phyloP scores from a whole-genome alignment of 1,140 invertebrate species.

The Trichonephila clavata region DNA sequence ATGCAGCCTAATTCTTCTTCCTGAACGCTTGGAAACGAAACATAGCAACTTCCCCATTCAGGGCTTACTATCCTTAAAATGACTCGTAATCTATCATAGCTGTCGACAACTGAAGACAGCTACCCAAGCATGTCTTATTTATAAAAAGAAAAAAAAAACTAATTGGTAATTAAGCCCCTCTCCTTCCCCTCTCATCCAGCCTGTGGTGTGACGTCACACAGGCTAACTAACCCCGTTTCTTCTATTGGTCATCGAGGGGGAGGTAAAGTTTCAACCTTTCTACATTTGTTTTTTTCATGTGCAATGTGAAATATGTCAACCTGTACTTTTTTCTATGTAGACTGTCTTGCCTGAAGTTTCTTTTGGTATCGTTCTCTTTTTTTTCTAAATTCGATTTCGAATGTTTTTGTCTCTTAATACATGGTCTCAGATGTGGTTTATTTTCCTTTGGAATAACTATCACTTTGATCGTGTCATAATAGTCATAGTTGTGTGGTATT shows the following conservation, averaged over 20 bases:
- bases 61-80: not conserved
- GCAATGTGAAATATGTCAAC: conserved; percentile 1
- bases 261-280: conserved; percentile 66
- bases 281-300: conserved; percentile 38
- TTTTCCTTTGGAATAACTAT: too few relatives aligned
- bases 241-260: conserved; percentile 60
- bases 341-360: not conserved
- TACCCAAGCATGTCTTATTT: not conserved
- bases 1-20: conserved; percentile 16
- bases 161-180: not conserved
- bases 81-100: not conserved
- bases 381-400: not conserved
- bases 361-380: not conserved
- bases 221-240: conserved; percentile 44
- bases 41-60: not conserved
- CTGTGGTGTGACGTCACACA: conserved; percentile 60
- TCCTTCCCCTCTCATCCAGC: conserved; percentile 52
- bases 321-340: not conserved
- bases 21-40: conserved; percentile 18
- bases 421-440: too few relatives aligned
- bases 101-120: conserved; percentile 42
- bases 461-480: too few relatives aligned
- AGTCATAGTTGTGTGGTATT: too few relatives aligned
- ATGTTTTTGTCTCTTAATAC: not conserved
- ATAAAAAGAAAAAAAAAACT: not conserved